Percentiles rank a stretch among this genome's conserved stretches.
phyloP scores from a whole-genome alignment of 2,888 invertebrate genomes.

The Stenodema calcarata region DNA sequence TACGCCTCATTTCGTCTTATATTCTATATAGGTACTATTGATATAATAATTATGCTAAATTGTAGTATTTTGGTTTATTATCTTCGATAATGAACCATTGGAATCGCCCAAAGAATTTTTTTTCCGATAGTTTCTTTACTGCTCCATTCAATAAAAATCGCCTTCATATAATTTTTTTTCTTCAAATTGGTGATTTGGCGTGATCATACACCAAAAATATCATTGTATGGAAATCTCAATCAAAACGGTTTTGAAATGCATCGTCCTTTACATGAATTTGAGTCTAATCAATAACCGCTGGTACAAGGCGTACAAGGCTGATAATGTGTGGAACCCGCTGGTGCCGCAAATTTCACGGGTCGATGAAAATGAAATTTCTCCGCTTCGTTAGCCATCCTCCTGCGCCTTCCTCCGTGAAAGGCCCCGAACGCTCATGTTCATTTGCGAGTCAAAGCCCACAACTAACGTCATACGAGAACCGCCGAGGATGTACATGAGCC shows the following conservation, averaged over 20 bases:
- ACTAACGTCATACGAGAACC: background rate
- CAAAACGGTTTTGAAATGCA: background rate
- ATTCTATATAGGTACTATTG: too few species aligned
- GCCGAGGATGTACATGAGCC: background rate
- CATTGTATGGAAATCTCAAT: too few species aligned
- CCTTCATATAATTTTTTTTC: too few species aligned
- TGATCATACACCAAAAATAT: too few species aligned
- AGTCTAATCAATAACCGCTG: background rate
- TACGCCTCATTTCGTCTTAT: too few species aligned
- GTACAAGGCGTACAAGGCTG: background rate
- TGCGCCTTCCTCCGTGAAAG: background rate
- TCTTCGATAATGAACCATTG: too few species aligned
- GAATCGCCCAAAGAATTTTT: too few species aligned
- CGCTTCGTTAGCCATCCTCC: conserved; percentile 21
- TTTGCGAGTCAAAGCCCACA: background rate
- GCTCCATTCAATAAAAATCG: too few species aligned
- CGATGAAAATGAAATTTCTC: conserved; percentile 23
- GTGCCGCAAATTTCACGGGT: conserved; percentile 13
- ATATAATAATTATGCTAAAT: too few species aligned
- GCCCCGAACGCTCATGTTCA: background rate
- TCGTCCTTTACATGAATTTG: background rate
- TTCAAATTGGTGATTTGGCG: too few species aligned
- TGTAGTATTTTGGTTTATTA: too few species aligned
- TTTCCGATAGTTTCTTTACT: too few species aligned
- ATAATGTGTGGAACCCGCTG: background rate